phyloP scores from a whole-genome alignment of 1,140 invertebrate species.

The Eulimnadia texana region DNA sequence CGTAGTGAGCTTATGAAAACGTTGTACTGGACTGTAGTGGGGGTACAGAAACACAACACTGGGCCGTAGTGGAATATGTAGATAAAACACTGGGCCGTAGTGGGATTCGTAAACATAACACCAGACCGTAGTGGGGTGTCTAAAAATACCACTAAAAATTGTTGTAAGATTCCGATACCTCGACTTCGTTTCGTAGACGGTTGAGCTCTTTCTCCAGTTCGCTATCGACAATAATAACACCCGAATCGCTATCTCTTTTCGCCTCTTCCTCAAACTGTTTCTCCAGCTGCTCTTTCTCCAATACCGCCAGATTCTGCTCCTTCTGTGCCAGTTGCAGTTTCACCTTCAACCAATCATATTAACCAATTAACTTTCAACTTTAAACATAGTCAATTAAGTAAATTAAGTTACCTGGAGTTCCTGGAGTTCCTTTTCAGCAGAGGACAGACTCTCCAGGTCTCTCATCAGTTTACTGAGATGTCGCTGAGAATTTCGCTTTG shows the following conservation, averaged over 20 bases:
- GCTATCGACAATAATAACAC: background rate
- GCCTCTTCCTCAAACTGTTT: conserved; percentile 1
- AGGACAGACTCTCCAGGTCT: conserved; percentile 81
- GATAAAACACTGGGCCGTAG: no score
- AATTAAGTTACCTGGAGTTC: conserved; percentile 50
- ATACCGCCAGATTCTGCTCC: conserved; percentile 6
- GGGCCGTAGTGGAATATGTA: no score
- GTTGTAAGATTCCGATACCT: conserved; percentile 15
- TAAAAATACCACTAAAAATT: background rate
- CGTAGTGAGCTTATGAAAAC: no score
- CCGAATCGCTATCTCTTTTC: background rate
- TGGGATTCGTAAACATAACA: no score
- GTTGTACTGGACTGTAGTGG: no score
- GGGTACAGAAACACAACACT: no score
- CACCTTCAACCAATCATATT: background rate
- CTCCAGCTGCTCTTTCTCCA: background rate
- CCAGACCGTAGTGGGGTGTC: background rate
- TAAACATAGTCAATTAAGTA: background rate
- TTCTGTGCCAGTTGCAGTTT: conserved; percentile 14
- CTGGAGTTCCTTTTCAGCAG: conserved; percentile 70
- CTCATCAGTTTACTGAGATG: conserved; percentile 77
- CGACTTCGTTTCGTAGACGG: conserved; percentile 20
- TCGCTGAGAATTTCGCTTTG: conserved; percentile 69
- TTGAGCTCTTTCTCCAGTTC: conserved; percentile 17
- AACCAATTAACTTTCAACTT: no score